These are phyloP conservation scores for Sialia sialis DNA, from an alignment of 2,113 vertebrate species.

Conservation along the genomic window DNA sequence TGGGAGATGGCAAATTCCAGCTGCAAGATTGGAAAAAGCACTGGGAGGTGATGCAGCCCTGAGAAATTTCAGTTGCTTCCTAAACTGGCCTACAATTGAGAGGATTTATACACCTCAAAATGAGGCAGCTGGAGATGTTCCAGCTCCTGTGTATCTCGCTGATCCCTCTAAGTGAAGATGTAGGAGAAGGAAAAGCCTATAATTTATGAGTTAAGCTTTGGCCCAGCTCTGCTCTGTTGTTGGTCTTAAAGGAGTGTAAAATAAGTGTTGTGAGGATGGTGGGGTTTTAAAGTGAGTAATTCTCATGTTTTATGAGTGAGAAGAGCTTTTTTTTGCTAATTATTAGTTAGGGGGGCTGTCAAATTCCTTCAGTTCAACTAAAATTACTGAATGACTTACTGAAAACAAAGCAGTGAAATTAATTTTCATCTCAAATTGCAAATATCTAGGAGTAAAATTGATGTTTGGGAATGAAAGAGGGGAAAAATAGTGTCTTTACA, in stretches of 20 bases:
- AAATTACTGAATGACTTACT: neutral
- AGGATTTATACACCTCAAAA: neutral
- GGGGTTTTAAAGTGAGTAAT: neutral
- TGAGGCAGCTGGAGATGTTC: neutral
- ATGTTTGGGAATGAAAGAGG: neutral
- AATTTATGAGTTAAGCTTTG: neutral
- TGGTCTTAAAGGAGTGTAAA: neutral
- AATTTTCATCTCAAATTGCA: fast-evolving
- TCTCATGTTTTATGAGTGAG: neutral
- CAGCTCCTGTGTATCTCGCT: neutral
- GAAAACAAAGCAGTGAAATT: fast-evolving
- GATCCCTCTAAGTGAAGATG: neutral
- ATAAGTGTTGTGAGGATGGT: neutral
- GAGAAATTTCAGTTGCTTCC: neutral
- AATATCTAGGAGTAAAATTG: neutral
- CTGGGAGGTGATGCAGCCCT: neutral
- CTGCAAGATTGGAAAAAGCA: neutral
- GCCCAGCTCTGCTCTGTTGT: neutral
- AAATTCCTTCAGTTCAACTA: neutral
- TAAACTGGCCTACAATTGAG: neutral
- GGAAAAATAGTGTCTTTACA: neutral
- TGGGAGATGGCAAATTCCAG: neutral
- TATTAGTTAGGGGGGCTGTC: neutral
- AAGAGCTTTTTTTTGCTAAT: neutral
- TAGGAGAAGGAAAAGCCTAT: neutral